phyloP scores from a whole-genome alignment of 2,113 vertebrate species.

The Hemibates koningsi region DNA sequence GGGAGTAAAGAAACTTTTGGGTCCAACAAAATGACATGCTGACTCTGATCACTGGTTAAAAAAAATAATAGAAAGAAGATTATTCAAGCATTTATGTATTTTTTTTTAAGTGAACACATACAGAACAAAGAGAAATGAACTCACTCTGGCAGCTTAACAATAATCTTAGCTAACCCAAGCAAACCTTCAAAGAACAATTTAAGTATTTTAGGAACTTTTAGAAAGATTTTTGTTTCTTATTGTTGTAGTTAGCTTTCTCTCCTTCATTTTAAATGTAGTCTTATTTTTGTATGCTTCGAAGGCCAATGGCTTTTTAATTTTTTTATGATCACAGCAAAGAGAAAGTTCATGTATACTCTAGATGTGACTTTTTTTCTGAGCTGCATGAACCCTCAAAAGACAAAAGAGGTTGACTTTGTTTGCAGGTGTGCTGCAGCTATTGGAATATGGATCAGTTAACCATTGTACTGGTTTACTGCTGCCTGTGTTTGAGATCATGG shows the following conservation, averaged over 20 bases:
- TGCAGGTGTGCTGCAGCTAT: slow-evolving; percentile 69
- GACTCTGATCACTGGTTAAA: background rate
- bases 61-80: background rate
- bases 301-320: slow-evolving; percentile 27
- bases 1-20: background rate
- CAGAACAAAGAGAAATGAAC: background rate
- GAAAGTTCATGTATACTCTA: background rate
- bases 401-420: slow-evolving; percentile 36
- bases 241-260: background rate
- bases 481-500: slow-evolving; percentile 49
- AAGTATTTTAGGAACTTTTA: slow-evolving; percentile 35
- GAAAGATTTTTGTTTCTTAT: background rate
- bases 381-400: slow-evolving; percentile 23
- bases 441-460: slow-evolving; percentile 72
- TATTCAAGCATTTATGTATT: background rate
- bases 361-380: slow-evolving; percentile 10
- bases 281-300: slow-evolving; percentile 41
- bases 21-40: background rate
- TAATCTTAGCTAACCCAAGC: background rate
- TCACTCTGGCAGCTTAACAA: slow-evolving; percentile 14
- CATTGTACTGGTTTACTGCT: slow-evolving; percentile 71
- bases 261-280: slow-evolving; percentile 21
- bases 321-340: background rate
- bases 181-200: background rate
- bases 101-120: background rate